Evolutionary conservation across 2,888 invertebrate genomes (phyloP).

Genomic region (Acrocyrtus sp.): DNA sequence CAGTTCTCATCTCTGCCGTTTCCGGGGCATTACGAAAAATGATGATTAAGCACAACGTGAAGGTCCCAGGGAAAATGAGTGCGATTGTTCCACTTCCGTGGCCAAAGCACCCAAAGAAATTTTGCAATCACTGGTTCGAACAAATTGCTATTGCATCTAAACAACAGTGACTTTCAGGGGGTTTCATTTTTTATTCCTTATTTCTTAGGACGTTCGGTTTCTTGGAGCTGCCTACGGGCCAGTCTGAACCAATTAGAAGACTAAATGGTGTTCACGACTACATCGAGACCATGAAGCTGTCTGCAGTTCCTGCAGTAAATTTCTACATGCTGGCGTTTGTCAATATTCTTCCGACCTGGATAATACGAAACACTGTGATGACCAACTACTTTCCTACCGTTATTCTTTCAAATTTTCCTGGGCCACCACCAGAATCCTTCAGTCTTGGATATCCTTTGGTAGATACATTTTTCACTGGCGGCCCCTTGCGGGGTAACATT

Average conservation of each 20-base stretch:
- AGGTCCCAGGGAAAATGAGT: constrained; percentile 58
- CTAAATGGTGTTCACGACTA: constrained; percentile 50
- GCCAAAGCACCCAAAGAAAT: constrained; percentile 60
- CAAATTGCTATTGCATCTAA: neutral
- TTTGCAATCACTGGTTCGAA: constrained; percentile 60
- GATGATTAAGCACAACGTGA: constrained; percentile 57
- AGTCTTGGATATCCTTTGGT: constrained; percentile 57
- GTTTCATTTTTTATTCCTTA: no score
- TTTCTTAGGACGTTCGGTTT: constrained; percentile 59
- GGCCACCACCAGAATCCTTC: constrained; percentile 52
- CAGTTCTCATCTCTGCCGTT: constrained; percentile 58
- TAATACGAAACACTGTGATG: constrained; percentile 50
- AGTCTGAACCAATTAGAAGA: constrained; percentile 35
- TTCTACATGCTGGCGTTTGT: constrained; percentile 58
- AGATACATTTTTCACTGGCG: constrained; percentile 61
- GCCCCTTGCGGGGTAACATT: constrained; percentile 58
- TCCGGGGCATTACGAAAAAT: constrained; percentile 57
- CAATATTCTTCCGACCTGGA: constrained; percentile 60
- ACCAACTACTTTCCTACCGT: constrained; percentile 60
- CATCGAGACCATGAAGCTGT: constrained; percentile 55
- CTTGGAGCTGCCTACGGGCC: constrained; percentile 56
- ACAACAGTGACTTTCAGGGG: neutral
- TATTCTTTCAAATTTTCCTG: constrained; percentile 60
- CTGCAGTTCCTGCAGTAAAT: constrained; percentile 57
- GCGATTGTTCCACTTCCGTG: constrained; percentile 61